Evolutionary conservation across 2,113 vertebrate genomes (phyloP).

Genomic region (Polypterus senegalus): DNA sequence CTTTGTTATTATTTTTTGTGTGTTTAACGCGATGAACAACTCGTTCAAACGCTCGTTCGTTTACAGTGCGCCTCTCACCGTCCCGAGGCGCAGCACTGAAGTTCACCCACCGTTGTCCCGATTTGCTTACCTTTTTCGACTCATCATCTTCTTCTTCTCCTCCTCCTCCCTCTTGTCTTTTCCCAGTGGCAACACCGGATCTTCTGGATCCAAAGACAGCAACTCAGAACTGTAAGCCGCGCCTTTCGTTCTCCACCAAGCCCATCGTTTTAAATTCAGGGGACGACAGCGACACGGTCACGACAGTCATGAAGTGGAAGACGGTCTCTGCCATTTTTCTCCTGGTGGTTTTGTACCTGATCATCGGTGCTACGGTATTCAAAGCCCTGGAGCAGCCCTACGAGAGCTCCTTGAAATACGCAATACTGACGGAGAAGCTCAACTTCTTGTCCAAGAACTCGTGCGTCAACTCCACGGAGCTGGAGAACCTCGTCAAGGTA

Average conservation of each 20-base stretch:
- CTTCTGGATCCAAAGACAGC: slow-evolving; percentile 94
- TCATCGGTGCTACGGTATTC: slow-evolving; percentile 91
- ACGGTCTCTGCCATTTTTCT: slow-evolving; percentile 92
- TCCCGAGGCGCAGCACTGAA: too few species aligned
- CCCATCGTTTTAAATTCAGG: slow-evolving; percentile 70
- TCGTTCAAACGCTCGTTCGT: too few species aligned
- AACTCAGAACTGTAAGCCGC: slow-evolving; percentile 83
- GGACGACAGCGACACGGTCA: slow-evolving; percentile 67
- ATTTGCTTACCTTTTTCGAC: too few species aligned
- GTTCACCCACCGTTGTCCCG: too few species aligned
- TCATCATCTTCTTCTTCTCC: too few species aligned
- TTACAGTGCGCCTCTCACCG: too few species aligned
- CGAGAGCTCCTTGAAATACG: slow-evolving; percentile 74
- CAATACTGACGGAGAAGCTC: slow-evolving; percentile 77
- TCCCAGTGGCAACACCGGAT: slow-evolving; percentile 92
- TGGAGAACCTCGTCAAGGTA: slow-evolving; percentile 92
- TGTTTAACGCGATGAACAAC: too few species aligned
- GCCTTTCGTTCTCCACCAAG: slow-evolving; percentile 84
- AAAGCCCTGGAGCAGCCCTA: slow-evolving; percentile 85
- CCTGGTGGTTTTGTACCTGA: slow-evolving; percentile 88
- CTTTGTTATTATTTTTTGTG: too few species aligned
- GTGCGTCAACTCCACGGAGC: slow-evolving; percentile 81
- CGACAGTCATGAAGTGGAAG: slow-evolving; percentile 98
- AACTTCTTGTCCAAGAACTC: slow-evolving; percentile 71
- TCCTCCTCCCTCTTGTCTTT: slow-evolving; percentile 28